A percentile compares a stretch with the other conserved stretches of the same genome.
These are phyloP conservation scores for Rhagium mordax DNA, from an alignment of 2,888 invertebrate species.

Conservation along the genomic window DNA sequence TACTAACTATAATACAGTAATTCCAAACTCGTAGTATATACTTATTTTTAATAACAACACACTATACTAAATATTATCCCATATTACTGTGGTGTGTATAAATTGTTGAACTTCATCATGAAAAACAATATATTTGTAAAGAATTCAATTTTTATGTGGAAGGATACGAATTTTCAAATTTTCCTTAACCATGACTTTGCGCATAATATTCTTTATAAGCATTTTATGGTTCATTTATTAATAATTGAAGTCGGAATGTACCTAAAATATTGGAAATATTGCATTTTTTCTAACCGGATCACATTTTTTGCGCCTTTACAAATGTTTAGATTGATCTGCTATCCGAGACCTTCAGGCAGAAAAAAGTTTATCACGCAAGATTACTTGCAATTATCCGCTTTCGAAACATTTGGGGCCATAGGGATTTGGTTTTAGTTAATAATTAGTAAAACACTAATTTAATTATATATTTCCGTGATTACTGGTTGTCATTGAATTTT, in stretches of 20 bases:
- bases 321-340: constrained; percentile 19
- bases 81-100: too few relatives aligned
- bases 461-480: constrained; percentile 17
- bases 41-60: too few relatives aligned
- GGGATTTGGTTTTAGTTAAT: constrained; percentile 17
- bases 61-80: too few relatives aligned
- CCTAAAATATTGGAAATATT: not conserved
- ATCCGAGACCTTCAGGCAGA: constrained; percentile 25
- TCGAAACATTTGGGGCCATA: constrained; percentile 26
- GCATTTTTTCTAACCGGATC: constrained; percentile 30
- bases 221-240: not conserved
- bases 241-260: not conserved
- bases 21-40: too few relatives aligned
- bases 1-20: too few relatives aligned
- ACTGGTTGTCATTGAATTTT: not conserved
- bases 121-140: too few relatives aligned
- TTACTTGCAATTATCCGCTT: constrained; percentile 31
- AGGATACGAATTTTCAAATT: too few relatives aligned
- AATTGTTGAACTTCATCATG: too few relatives aligned
- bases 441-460: constrained; percentile 23
- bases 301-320: constrained; percentile 20
- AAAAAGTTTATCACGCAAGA: constrained; percentile 31
- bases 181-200: too few relatives aligned
- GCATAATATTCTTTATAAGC: not conserved
- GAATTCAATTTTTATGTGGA: too few relatives aligned